Evolutionary conservation across 1,140 invertebrate genomes (phyloP).

Genomic region (Glossosoma conforme): DNA sequence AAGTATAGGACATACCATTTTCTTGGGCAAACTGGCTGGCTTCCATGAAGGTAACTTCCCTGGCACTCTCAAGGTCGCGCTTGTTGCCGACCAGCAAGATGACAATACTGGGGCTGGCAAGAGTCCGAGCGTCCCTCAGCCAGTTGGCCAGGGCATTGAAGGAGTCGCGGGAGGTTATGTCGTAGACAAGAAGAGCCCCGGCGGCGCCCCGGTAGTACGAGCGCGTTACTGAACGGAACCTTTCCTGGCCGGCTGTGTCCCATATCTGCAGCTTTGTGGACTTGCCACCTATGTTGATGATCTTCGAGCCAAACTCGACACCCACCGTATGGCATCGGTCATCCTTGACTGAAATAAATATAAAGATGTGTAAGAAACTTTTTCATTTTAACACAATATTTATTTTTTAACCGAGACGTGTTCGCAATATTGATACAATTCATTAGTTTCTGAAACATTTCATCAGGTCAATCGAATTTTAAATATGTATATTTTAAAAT

Average conservation of each 20-base stretch:
- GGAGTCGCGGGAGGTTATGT: conserved; percentile 74
- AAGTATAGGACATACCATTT: conserved; percentile 57
- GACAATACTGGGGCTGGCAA: conserved; percentile 82
- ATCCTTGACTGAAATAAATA: conserved; percentile 63
- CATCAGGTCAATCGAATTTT: too few species aligned
- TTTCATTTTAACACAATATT: too few species aligned
- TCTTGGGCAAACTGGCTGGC: conserved; percentile 78
- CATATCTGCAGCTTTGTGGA: conserved; percentile 82
- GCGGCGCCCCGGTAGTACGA: conserved; percentile 80
- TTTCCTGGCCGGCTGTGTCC: conserved; percentile 60
- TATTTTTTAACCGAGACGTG: too few species aligned
- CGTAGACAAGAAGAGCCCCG: conserved; percentile 74
- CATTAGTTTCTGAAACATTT: too few species aligned
- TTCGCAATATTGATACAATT: too few species aligned
- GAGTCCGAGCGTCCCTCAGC: conserved; percentile 78
- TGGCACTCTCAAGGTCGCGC: conserved; percentile 70
- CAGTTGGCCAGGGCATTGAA: conserved; percentile 77
- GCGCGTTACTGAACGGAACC: conserved; percentile 67
- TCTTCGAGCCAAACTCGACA: conserved; percentile 81
- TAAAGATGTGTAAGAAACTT: too few species aligned
- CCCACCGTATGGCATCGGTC: conserved; percentile 79
- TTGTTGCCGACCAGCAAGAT: conserved; percentile 80
- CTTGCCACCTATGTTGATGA: conserved; percentile 78
- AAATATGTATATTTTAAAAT: too few species aligned
- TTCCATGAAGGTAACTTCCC: conserved; percentile 77